Evolutionary conservation across 2,888 invertebrate species (phyloP), one percentile per base, ranked within the genome.

Genomic region (Nephrotoma guestfalica): DNA sequence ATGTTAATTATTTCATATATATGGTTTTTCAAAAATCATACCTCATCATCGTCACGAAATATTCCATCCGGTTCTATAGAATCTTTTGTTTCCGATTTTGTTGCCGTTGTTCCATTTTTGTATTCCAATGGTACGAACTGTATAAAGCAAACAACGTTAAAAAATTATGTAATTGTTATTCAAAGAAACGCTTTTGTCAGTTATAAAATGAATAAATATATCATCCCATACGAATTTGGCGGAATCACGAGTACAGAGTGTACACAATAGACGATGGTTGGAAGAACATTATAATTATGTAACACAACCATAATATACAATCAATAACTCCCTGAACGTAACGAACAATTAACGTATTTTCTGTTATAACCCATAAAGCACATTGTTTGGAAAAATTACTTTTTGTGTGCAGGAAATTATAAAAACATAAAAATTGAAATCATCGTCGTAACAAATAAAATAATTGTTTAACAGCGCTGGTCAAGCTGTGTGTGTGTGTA

Each of bases 1-100:
- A 47, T 43, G 15, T 51, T 51, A 15, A 18, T 30, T 30, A 30
- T 30, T 30, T 30, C 30, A 30, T 30, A 30, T 30, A 30, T 30
- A 3, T 30, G 2, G 1, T 30, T 30, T 30, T 30, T 30, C 30
- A 30, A 30, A 30, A 85, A 7, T 43, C 71, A 71, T 43, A 85
- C 85, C 42, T 42, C 43, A 87, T 92, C 92, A 45, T 91, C 91
- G 87, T 92, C 91, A 71, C 90, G 90, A 87, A 88, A 89, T 85
- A 89, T 90, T 86, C 92, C 88, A 88, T 92, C 92, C 30, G 92
- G 90, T 87, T 91, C 91, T 5, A 92, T 91, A 88, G 91, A 91
- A 88, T 92, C 92, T 86, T 91, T 91, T 57, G 88, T 89, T 88
- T 92, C 92, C 4, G 91, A 91, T 15, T 91, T 89, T 30, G 6